Percentiles rank a stretch among this genome's conserved stretches.
phyloP scores from a whole-genome alignment of 2,888 invertebrate species.

The Smittia aterrima region DNA sequence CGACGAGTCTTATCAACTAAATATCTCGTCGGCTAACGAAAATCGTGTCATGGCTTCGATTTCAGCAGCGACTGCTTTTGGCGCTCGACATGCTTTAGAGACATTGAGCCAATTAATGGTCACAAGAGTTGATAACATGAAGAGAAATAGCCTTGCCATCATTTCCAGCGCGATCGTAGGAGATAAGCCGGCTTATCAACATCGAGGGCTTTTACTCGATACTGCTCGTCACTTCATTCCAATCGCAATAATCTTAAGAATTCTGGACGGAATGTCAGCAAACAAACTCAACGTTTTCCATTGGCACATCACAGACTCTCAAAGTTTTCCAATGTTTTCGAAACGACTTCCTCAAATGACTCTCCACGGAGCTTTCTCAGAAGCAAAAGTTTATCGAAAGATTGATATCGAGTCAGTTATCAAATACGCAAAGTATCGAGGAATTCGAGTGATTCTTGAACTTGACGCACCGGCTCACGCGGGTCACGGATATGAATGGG shows the following conservation, averaged over 20 bases:
- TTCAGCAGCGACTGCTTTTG: slow-evolving; percentile 64
- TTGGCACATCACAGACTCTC: slow-evolving; percentile 89
- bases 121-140: slow-evolving; percentile 47
- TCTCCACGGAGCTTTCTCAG: slow-evolving; percentile 73
- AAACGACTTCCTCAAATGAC: slow-evolving; percentile 72
- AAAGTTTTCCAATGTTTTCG: slow-evolving; percentile 85
- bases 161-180: slow-evolving; percentile 63
- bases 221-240: slow-evolving; percentile 85
- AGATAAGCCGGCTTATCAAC: slow-evolving; percentile 78
- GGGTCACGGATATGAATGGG: slow-evolving; percentile 79
- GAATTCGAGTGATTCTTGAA: slow-evolving; percentile 82
- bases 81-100: slow-evolving; percentile 74
- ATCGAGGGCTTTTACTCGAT: slow-evolving; percentile 86
- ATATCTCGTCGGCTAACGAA: slow-evolving; percentile 50
- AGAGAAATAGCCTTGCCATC: slow-evolving; percentile 60
- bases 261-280: slow-evolving; percentile 81
- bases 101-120: slow-evolving; percentile 69
- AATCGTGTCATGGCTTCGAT: slow-evolving; percentile 57
- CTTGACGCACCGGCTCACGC: slow-evolving; percentile 86
- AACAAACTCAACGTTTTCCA: slow-evolving; percentile 90
- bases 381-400: slow-evolving; percentile 65
- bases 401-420: slow-evolving; percentile 67
- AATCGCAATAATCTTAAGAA: slow-evolving; percentile 64
- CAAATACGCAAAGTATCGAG: slow-evolving; percentile 73
- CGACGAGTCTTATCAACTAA: slow-evolving; percentile 66